Evolutionary conservation across 2,888 invertebrate species (phyloP).

Genomic region (Calliopum simillimum): DNA sequence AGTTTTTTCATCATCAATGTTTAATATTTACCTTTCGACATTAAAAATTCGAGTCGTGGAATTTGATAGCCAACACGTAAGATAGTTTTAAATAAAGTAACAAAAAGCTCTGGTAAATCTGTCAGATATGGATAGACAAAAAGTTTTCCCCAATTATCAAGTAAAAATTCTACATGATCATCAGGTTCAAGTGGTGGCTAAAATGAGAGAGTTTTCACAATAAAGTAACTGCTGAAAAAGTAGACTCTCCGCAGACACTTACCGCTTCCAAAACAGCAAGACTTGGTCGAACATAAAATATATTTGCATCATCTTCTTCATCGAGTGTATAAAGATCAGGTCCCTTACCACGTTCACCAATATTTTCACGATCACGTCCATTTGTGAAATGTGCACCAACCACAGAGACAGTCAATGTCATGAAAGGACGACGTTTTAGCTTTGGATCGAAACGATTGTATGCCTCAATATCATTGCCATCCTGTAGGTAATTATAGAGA

Average conservation of each 20-base stretch:
- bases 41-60: constrained; percentile 64
- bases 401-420: constrained; percentile 64
- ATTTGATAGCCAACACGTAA: constrained; percentile 64
- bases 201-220: background rate
- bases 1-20: background rate
- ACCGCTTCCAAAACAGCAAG: constrained; percentile 18
- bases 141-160: constrained; percentile 60
- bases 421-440: constrained; percentile 60
- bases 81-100: constrained; percentile 61
- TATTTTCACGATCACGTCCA: constrained; percentile 42
- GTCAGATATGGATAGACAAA: constrained; percentile 64
- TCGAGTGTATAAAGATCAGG: constrained; percentile 56
- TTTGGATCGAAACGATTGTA: constrained; percentile 62
- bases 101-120: constrained; percentile 61
- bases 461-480: constrained; percentile 59
- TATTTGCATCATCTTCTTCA: constrained; percentile 55
- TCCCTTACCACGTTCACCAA: constrained; percentile 42
- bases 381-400: constrained; percentile 64
- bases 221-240: background rate
- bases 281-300: constrained; percentile 39
- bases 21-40: constrained; percentile 60
- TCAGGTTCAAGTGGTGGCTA: constrained; percentile 53
- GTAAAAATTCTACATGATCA: constrained; percentile 55
- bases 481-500: constrained; percentile 41
- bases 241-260: background rate